Percentiles rank a stretch among this genome's conserved stretches.
Evolutionary conservation across 2,888 invertebrate species (phyloP).

Genomic region (Cynaeus angustus): DNA sequence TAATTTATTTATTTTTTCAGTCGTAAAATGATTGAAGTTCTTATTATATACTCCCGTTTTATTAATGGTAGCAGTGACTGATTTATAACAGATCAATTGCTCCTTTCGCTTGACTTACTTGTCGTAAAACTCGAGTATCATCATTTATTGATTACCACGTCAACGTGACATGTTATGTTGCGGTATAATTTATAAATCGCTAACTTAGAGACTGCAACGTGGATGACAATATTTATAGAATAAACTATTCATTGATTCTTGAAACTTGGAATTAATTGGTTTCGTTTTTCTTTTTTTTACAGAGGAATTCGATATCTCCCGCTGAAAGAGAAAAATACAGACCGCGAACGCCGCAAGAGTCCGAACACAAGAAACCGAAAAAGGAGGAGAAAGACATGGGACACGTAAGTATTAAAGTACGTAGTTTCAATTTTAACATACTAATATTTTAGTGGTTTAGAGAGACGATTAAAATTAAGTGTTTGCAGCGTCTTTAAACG

Average conservation of each 20-base stretch:
- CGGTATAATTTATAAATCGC: constrained; percentile 10
- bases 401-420: constrained; percentile 81
- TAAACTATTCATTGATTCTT: constrained; percentile 2
- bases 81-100: constrained; percentile 12
- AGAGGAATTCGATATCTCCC: constrained; percentile 89
- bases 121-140: constrained; percentile 7
- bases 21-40: constrained; percentile 16
- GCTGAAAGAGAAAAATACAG: constrained; percentile 88
- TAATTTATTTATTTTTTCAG: constrained; percentile 9
- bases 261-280: constrained; percentile 14
- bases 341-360: constrained; percentile 84
- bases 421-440: constrained; percentile 57
- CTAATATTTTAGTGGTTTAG: constrained; percentile 18
- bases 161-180: constrained; percentile 12
- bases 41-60: constrained; percentile 6
- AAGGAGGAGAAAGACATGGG: constrained; percentile 88
- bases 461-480: constrained; percentile 21
- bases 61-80: constrained; percentile 10
- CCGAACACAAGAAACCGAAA: constrained; percentile 83
- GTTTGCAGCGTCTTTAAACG: neutral
- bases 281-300: constrained; percentile 65
- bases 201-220: neutral
- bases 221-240: constrained; percentile 5
- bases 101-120: constrained; percentile 7
- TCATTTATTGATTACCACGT: constrained; percentile 15